Base-by-base conservation (phyloP, 2,888 invertebrate genomes). In the Leptinotarsa rubiginosa region DNA sequence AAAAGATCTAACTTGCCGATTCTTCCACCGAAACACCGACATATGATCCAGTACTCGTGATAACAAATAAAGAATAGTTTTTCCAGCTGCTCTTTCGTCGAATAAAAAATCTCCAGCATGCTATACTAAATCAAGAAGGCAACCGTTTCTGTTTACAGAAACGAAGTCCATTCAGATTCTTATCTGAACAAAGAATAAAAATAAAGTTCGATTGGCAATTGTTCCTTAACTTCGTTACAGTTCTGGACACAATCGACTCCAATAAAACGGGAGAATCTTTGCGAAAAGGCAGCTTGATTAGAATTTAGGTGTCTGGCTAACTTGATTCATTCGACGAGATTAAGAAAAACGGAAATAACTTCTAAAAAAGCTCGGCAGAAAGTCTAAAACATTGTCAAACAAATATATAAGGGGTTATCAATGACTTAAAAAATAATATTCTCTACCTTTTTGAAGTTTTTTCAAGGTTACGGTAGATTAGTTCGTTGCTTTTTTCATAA, bases 171-270 rank as follows among this genome's bases (percentile, higher is more conserved):
- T 62, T 62, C 13, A 54, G 68, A 67, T 52, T 70, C 65, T 72
- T 68, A 68, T 68, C 72, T 50, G 31, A 64, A 64, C 50, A 64
- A 41, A 68, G 41, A 10, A 41, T 2, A 47, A 59, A 72, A 59
- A 72, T 72, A 72, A 72, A 25, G 18, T 54, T 67, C 72, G 59
- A 67, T 66, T 67, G 72, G 66, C 67, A 72, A 67, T 72, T 62
- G 72, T 67, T 50, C 25, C 47, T 72, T 49, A 65, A 66, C 54
- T 54, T 47, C 67, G 47, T 56, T 56, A 56, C 67, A 54, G 20
- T 62, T 15, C 50, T 15, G 49, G 65, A 18, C 65, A 56, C 54
- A 65, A 52, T 56, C 16, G 41, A 15, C 50, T 50, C 18, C 70
- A 49, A 49, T 31, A 70, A 70, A 70, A 70, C 22, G 2, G 31